Percentiles rank a stretch among this genome's conserved stretches.
Evolutionary conservation across 2,797 vertebrate species (phyloP).

Genomic region (Leuciscus waleckii): DNA sequence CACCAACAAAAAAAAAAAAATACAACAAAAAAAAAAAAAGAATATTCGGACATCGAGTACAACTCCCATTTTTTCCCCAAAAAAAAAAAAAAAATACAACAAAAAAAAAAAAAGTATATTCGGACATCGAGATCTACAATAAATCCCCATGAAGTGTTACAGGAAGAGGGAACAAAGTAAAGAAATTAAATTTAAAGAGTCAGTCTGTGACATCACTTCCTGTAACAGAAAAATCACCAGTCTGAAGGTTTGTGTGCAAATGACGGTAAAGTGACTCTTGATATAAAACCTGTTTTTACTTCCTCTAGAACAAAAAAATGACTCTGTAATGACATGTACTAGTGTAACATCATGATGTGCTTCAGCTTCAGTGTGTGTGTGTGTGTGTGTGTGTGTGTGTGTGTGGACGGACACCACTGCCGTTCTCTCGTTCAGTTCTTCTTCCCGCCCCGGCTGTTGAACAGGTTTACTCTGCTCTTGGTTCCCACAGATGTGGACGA

Average conservation of each 20-base stretch:
- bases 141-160: background rate
- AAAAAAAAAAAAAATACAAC: no score
- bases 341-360: constrained; percentile 2
- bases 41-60: no score
- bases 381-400: no score
- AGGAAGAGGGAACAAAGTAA: no score
- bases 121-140: background rate
- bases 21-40: no score
- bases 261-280: background rate
- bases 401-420: background rate
- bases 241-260: background rate
- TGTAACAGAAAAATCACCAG: background rate
- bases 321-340: background rate
- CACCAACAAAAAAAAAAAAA: background rate
- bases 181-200: background rate
- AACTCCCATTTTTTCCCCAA: background rate
- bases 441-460: constrained; percentile 78
- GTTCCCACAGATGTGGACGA: constrained; percentile 76
- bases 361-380: no score
- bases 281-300: background rate
- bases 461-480: constrained; percentile 81
- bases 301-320: background rate
- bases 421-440: constrained; percentile 77
- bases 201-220: background rate
- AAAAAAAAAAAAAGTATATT: background rate